Conservation (phyloP, 2,113 vertebrate genomes). For the Callipepla californica region DNA sequence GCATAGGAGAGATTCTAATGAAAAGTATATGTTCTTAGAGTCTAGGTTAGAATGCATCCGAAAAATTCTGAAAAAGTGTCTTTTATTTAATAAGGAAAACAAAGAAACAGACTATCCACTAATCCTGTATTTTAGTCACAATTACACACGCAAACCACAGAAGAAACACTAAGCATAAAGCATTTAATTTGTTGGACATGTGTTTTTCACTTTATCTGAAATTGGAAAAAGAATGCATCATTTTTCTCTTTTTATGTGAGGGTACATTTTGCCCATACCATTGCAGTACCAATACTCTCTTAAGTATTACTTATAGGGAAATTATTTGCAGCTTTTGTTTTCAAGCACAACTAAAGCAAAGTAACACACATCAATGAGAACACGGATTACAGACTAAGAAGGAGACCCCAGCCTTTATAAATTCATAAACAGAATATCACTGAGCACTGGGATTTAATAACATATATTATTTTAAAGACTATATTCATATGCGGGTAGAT, state of each 20-base stretch:
- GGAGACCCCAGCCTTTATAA: not conserved
- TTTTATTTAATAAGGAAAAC: not conserved
- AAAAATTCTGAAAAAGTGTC: not conserved
- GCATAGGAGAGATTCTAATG: not conserved
- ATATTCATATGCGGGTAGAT: not conserved
- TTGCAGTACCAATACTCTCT: not conserved
- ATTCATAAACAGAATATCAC: not conserved
- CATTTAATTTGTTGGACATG: slow-evolving; percentile 53
- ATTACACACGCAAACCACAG: not conserved
- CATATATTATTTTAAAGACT: no score
- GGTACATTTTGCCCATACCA: not conserved
- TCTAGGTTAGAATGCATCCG: not conserved
- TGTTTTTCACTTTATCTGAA: not conserved
- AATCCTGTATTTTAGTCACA: not conserved
- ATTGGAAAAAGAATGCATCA: not conserved
- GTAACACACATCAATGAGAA: not conserved
- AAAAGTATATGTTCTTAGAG: not conserved
- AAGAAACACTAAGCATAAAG: not conserved
- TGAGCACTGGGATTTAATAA: not conserved
- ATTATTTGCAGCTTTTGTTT: not conserved
- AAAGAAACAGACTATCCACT: not conserved
- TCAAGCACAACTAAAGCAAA: not conserved
- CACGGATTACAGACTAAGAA: not conserved
- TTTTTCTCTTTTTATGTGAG: slow-evolving; percentile 26
- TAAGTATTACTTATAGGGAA: not conserved